Conservation (phyloP, 2,888 invertebrate genomes). For the Anthophora plumipes region DNA sequence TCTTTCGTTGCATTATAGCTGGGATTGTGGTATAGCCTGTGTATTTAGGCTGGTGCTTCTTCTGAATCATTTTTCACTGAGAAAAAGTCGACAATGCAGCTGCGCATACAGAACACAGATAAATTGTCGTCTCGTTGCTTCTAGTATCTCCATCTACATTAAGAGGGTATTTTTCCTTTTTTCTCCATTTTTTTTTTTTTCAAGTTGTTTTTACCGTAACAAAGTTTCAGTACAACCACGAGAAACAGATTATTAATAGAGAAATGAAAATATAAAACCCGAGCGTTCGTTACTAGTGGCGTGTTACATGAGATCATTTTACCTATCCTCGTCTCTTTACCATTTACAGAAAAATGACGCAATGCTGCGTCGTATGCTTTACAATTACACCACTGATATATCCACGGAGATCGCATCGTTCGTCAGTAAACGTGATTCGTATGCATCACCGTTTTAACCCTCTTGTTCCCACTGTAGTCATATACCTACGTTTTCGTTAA, state of each 20-base stretch:
- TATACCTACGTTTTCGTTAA: too few species aligned
- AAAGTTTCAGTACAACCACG: background rate
- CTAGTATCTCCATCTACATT: conserved; percentile 10
- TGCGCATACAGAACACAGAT: conserved; percentile 27
- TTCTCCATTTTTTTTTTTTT: background rate
- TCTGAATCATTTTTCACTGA: background rate
- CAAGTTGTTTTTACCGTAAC: too few species aligned
- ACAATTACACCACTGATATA: conserved; percentile 24
- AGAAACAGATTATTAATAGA: background rate
- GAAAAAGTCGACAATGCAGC: conserved; percentile 9
- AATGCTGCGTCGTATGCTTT: conserved; percentile 22
- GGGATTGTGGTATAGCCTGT: background rate
- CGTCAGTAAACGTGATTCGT: conserved; percentile 15
- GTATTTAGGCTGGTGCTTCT: background rate
- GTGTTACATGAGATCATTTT: conserved; percentile 12
- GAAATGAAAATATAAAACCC: background rate
- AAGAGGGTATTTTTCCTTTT: background rate
- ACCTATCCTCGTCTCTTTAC: conserved; percentile 17
- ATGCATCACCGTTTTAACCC: conserved; percentile 16
- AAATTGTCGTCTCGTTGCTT: conserved; percentile 9
- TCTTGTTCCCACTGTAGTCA: background rate
- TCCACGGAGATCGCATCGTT: conserved; percentile 13
- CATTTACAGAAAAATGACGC: conserved; percentile 45
- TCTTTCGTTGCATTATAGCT: background rate
- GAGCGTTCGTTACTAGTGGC: background rate